Conservation (phyloP, 2,797 vertebrate species). For the Craterocephalus amniculus region DNA sequence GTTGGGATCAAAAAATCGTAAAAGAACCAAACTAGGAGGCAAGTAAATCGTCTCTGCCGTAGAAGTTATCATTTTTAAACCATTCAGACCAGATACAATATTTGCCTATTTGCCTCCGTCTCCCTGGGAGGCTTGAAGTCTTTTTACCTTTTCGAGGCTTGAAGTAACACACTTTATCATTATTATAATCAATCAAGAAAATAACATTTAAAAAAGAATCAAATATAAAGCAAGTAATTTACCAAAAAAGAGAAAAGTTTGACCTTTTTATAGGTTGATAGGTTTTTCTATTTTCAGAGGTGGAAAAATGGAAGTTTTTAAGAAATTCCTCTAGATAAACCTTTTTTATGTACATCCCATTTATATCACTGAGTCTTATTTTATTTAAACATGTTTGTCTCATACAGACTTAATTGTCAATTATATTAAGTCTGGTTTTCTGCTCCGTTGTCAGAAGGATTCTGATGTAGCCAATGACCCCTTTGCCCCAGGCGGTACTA, state of each 20-base stretch:
- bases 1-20: no score
- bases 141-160: no score
- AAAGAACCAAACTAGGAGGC: no score
- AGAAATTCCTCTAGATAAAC: no score
- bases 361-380: neutral
- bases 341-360: neutral
- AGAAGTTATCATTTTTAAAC: neutral
- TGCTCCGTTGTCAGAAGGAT: slow-evolving; percentile 82
- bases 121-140: neutral
- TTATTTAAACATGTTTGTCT: neutral
- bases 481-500: slow-evolving; percentile 95
- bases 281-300: no score
- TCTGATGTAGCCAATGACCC: slow-evolving; percentile 88
- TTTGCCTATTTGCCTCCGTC: neutral
- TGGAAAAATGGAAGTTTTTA: neutral
- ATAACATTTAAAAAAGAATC: no score
- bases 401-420: neutral
- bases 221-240: no score
- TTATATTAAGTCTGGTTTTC: neutral
- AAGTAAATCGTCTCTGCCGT: no score
- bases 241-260: no score
- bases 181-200: neutral
- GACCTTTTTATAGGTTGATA: no score
- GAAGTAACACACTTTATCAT: neutral
- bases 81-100: neutral